Evolutionary conservation across 2,797 vertebrate genomes (phyloP).

Genomic region (Apogon talboti): DNA sequence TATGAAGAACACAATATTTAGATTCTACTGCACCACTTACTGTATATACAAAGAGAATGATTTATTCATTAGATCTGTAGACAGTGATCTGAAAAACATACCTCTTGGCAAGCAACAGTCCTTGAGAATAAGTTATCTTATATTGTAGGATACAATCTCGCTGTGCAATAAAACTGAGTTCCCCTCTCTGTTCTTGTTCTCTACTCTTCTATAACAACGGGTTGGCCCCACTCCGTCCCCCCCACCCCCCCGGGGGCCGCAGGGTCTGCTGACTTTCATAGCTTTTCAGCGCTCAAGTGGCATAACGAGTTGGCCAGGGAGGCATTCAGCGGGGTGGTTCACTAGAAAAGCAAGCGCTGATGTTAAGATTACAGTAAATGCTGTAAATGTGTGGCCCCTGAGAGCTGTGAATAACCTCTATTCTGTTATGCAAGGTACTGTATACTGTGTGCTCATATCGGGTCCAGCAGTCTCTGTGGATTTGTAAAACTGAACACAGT

Average conservation of each 20-base stretch:
- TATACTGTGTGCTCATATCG: conserved; percentile 29
- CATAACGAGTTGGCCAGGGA: conserved; percentile 48
- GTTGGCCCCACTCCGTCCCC: conserved; percentile 16
- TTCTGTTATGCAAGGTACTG: conserved; percentile 34
- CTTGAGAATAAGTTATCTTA: conserved; percentile 39
- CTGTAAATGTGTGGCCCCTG: conserved; percentile 27
- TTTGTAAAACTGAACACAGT: conserved; percentile 49
- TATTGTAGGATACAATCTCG: conserved; percentile 28
- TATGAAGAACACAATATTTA: conserved; percentile 5
- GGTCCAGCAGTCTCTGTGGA: conserved; percentile 30
- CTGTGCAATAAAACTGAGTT: conserved; percentile 32
- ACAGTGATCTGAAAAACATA: conserved; percentile 42
- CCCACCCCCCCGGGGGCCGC: conserved; percentile 1
- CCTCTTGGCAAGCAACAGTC: conserved; percentile 24
- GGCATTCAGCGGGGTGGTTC: conserved; percentile 55
- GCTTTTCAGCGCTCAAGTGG: conserved; percentile 45
- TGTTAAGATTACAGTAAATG: conserved; percentile 57
- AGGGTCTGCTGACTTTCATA: conserved; percentile 59
- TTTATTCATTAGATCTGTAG: conserved; percentile 19
- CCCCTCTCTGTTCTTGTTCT: conserved; percentile 37
- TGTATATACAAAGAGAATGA: conserved; percentile 3
- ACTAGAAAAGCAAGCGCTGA: conserved; percentile 39
- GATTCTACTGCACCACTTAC: not conserved
- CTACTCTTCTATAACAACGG: conserved; percentile 1
- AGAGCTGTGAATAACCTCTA: conserved; percentile 52